Evolutionary conservation across 2,797 vertebrate genomes (phyloP).

Genomic region (Alectoris magna): DNA sequence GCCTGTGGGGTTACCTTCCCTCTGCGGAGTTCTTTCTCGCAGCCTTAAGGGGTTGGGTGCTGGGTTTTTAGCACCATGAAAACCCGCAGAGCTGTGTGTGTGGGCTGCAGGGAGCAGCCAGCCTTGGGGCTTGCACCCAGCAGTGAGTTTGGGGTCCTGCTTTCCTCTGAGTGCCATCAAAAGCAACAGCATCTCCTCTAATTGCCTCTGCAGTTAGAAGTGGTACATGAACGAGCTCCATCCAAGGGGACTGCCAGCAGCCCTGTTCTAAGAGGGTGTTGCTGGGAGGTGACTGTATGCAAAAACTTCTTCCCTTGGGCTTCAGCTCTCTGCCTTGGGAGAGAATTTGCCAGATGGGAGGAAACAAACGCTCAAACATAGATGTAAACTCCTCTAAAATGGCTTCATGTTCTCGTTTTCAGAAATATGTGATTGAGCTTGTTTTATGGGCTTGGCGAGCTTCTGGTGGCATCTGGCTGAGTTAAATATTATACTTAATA

Average conservation of each 20-base stretch:
- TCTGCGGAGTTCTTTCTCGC: not conserved
- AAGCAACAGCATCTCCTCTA: not conserved
- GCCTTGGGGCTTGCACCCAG: not conserved
- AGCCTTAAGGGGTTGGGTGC: fast-evolving
- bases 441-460: slow-evolving; percentile 62
- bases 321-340: not conserved
- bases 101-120: not conserved
- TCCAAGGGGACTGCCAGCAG: not conserved
- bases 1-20: not conserved
- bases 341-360: slow-evolving; percentile 51
- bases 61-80: not conserved
- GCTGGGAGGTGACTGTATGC: not conserved
- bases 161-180: not conserved
- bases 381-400: slow-evolving; percentile 64
- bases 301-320: slow-evolving; percentile 8
- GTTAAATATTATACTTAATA: slow-evolving; percentile 67
- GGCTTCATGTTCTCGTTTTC: not conserved
- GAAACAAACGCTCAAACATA: not conserved
- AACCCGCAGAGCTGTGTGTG: not conserved
- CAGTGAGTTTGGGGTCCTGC: not conserved
- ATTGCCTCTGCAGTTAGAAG: fast-evolving
- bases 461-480: slow-evolving; percentile 67
- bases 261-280: not conserved
- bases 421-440: slow-evolving; percentile 36
- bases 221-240: fast-evolving